Percentiles rank a stretch among this genome's conserved stretches.
Evolutionary conservation across 2,888 invertebrate genomes (phyloP).

Genomic region (Cosmia trapezina): DNA sequence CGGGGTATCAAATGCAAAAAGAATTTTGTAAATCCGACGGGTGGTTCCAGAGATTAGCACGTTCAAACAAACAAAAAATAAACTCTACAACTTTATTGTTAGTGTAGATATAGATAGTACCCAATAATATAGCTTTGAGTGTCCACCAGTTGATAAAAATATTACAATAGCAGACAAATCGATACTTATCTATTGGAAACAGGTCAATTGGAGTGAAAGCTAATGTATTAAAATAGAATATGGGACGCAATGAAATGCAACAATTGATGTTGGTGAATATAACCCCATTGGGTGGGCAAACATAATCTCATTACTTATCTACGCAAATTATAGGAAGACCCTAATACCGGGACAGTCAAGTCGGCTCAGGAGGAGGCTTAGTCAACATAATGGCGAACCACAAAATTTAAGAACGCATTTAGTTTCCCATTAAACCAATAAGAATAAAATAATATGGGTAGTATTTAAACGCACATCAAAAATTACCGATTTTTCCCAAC

Average conservation of each 20-base stretch:
- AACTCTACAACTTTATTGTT: too few relatives aligned
- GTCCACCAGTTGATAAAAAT: not conserved
- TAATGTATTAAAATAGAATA: not conserved
- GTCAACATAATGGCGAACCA: not conserved
- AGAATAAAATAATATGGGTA: too few relatives aligned
- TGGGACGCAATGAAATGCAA: too few relatives aligned
- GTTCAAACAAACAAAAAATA: too few relatives aligned
- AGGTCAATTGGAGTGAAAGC: slow-evolving; percentile 12
- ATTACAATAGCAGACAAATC: slow-evolving; percentile 8
- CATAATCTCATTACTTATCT: not conserved
- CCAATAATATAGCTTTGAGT: slow-evolving; percentile 3
- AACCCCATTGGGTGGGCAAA: not conserved
- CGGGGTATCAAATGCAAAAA: too few relatives aligned
- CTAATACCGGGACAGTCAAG: not conserved
- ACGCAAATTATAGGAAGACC: not conserved
- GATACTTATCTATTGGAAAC: not conserved
- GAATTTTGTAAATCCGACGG: too few relatives aligned
- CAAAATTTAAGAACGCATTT: not conserved
- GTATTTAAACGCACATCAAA: too few relatives aligned
- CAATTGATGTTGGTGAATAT: not conserved
- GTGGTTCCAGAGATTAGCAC: too few relatives aligned
- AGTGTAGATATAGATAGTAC: not conserved
- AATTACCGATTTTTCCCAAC: too few relatives aligned
- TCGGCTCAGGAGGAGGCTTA: not conserved
- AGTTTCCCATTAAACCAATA: too few relatives aligned